Evolutionary conservation across 1,140 invertebrate genomes (phyloP).

Genomic region (Trichomalopsis sarcophagae): DNA sequence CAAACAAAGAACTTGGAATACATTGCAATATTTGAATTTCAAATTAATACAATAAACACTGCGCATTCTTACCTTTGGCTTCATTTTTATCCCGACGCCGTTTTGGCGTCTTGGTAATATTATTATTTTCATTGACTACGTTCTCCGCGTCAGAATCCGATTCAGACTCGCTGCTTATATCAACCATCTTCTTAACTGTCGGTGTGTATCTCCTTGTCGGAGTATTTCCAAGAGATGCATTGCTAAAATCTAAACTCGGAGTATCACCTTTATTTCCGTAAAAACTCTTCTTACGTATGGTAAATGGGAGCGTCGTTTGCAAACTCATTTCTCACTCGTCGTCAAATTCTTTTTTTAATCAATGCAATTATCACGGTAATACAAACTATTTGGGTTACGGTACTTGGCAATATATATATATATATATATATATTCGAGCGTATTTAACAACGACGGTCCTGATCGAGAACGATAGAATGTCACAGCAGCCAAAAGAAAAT

Average conservation of each 20-base stretch:
- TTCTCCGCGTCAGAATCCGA: conserved; percentile 67
- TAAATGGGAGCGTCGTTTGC: conserved; percentile 63
- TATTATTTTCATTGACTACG: conserved; percentile 38
- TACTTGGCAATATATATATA: too few relatives aligned
- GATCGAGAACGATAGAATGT: not conserved
- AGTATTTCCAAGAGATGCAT: conserved; percentile 56
- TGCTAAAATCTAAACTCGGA: conserved; percentile 59
- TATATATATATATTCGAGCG: too few relatives aligned
- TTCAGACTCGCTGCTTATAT: conserved; percentile 67
- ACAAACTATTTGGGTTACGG: not conserved
- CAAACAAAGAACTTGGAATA: conserved; percentile 19
- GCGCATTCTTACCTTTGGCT: conserved; percentile 53
- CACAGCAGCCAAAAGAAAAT: not conserved
- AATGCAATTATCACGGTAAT: not conserved
- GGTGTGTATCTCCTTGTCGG: conserved; percentile 58
- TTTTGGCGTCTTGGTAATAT: conserved; percentile 27
- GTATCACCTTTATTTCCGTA: conserved; percentile 60
- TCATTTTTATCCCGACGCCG: conserved; percentile 23
- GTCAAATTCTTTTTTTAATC: not conserved
- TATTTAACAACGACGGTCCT: too few relatives aligned
- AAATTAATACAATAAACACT: conserved; percentile 18
- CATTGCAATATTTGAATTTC: not conserved
- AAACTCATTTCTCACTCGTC: conserved; percentile 49
- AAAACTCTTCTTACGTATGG: conserved; percentile 61
- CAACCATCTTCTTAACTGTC: conserved; percentile 65